Evolutionary conservation across 2,888 invertebrate species (phyloP), one percentile per base, ranked within the genome.

Genomic region (Drosophila maculinotata): DNA sequence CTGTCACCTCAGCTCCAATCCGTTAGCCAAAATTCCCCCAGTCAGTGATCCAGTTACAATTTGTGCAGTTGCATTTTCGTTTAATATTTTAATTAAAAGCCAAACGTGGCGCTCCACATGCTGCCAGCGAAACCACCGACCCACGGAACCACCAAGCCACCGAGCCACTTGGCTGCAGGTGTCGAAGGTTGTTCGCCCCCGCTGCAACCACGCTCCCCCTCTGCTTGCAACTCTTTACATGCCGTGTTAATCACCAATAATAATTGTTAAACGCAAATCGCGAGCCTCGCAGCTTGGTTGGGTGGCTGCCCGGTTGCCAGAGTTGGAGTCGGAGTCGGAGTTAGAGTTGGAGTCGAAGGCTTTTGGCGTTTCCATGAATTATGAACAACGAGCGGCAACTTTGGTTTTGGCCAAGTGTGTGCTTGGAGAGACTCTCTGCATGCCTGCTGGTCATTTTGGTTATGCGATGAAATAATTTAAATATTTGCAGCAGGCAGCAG

Each of bases 231-330:
- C 79, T 73, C 64, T 76, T 81, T 81, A 77, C 84, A 86, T 83
- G 83, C 84, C 83, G 87, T 83, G 83, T 83, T 83, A 83, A 86
- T 83, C 83, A 84, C 84, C 83, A 83, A 83, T 86, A 86, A 86
- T 84, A 83, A 83, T 83, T 83, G 87, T 83, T 83, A 83, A 83
- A 84, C 87, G 83, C 86, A 83, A 80, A 81, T 78, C 83, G 81
- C 79, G 75, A 63, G 47, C 56, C 60, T 52, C 48, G 58, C 49
- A 56, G 49, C 52, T 56, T 48, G 56, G 25, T 56, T 57, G 47
- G 60, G 52, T 45, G 56, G 42, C 42, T 28, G 58, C 30, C n/a
- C n/a, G n/a, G n/a, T n/a, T 56, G 57, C 64, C 49, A 23, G 41
- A 9, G n/a, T 12, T 9, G 30, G 12, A 9, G 45, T 20, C 7